Evolutionary conservation across 2,797 vertebrate species (phyloP), one percentile per base, ranked within the genome.

Genomic region (Rhinogobio ventralis): DNA sequence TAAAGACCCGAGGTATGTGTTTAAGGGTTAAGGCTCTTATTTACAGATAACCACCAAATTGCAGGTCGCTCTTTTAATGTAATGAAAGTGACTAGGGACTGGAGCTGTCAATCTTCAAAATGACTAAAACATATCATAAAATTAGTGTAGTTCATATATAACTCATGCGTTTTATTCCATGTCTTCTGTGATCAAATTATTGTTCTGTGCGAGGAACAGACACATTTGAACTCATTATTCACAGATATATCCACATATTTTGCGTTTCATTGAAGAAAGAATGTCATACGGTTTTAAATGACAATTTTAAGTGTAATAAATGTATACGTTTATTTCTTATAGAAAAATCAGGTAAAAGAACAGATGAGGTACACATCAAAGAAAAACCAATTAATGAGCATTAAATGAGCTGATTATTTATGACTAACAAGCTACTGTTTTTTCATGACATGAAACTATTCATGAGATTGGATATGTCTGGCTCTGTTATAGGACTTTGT

Each of bases 401-500:
- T 42, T 45, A 42, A 14, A 45, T 68, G 6, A 68, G n/a, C 20
- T 13, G 10, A n/a, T 15, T 1, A n/a, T 45, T 25, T 73, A 28
- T 33, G 46, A 51, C 25, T 30, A 51, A 20, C 25, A 49, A 20
- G n/a, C 28, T 19, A 36, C 1, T 4, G 30, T 75, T 74, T 75
- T 74, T 25, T 10, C n/a, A 53, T 23, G 36, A 15, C 11, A 55
- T 55, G 19, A 55, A 36, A 8, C 49, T 55, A 36, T 55, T 53
- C 7, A 13, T 71, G 6, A 71, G 49, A 55, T 39, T 81, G 14
- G 4, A 51, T 39, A 23, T 82, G 39, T 81, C 10, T 66, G 53
- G 23, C 23, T 79, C 7, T 87, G 10, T 88, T 75, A 17, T 80
- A 95, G 94, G 74, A 7, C 1, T 20, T 60, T 0, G 30, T 94